A percentile compares a stretch with the other conserved stretches of the same genome.
phyloP scores from a whole-genome alignment of 37 sponge, comb jelly and placozoan genomes.

The Diacarnus erythraeanus region DNA sequence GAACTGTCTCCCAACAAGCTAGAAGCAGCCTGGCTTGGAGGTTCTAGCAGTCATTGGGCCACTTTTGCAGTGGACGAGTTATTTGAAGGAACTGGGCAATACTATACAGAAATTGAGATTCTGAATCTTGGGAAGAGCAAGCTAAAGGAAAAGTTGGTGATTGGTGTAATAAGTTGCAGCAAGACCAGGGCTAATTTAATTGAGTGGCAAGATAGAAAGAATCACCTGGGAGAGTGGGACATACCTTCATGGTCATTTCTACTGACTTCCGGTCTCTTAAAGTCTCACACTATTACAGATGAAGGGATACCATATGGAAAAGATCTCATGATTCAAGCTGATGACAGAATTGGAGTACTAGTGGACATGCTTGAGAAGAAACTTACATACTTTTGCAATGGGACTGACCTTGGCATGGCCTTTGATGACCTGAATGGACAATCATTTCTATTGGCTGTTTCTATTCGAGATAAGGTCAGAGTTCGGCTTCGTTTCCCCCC shows the following conservation, averaged over 20 bases:
- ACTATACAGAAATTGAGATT: conserved; percentile 34
- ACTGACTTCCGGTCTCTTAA: conserved; percentile 14
- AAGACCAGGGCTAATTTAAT: neutral
- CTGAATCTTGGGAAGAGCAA: conserved; percentile 23
- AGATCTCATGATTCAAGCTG: conserved; percentile 1
- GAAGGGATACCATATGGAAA: conserved; percentile 12
- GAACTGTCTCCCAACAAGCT: conserved; percentile 25
- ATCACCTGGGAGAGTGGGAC: conserved; percentile 27
- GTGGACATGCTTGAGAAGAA: conserved; percentile 26
- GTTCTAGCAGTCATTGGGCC: conserved; percentile 20
- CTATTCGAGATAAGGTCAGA: conserved; percentile 40
- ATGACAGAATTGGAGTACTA: conserved; percentile 45
- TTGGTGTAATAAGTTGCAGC: conserved; percentile 42
- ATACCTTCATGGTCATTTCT: conserved; percentile 29
- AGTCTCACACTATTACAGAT: neutral
- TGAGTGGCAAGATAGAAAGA: conserved; percentile 38
- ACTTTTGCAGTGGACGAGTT: conserved; percentile 28
- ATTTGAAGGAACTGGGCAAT: neutral
- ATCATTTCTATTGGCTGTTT: conserved; percentile 34
- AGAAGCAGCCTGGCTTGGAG: conserved; percentile 24
- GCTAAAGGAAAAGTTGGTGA: conserved; percentile 18
- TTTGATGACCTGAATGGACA: conserved; percentile 16
- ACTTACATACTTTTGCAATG: conserved; percentile 36
- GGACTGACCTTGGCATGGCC: conserved; percentile 42
- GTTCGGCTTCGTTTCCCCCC: conserved; percentile 55